Conservation (phyloP, 1,140 invertebrate species). For the Rhynchophorus ferrugineus region DNA sequence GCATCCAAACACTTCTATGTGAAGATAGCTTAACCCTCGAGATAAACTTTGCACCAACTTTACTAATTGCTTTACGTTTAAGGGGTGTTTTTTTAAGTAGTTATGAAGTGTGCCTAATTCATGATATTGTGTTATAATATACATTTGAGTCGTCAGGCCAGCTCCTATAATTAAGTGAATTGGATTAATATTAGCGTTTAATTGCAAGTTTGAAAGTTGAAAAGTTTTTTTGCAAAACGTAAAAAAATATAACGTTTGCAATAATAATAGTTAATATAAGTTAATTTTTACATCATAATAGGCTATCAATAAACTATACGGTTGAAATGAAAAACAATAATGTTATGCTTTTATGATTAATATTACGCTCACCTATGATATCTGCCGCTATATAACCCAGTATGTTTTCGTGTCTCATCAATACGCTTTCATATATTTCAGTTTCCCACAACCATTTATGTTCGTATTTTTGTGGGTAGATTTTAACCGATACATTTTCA, state of each 20-base stretch:
- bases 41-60: slow-evolving; percentile 65
- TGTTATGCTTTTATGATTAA: too few relatives aligned
- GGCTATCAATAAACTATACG: too few relatives aligned
- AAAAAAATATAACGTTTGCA: too few relatives aligned
- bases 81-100: slow-evolving; percentile 66
- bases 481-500: slow-evolving; percentile 83
- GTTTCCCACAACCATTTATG: slow-evolving; percentile 84
- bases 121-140: slow-evolving; percentile 84
- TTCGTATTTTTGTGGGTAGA: slow-evolving; percentile 80
- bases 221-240: too few relatives aligned
- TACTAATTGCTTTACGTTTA: slow-evolving; percentile 58
- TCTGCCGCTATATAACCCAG: slow-evolving; percentile 85
- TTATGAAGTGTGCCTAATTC: slow-evolving; percentile 82
- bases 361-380: slow-evolving; percentile 52
- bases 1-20: slow-evolving; percentile 85
- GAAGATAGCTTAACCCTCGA: slow-evolving; percentile 77
- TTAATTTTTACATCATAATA: too few relatives aligned
- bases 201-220: too few relatives aligned
- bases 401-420: slow-evolving; percentile 90
- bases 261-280: too few relatives aligned
- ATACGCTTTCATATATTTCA: slow-evolving; percentile 85
- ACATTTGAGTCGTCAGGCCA: too few relatives aligned
- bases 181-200: too few relatives aligned
- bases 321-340: too few relatives aligned
- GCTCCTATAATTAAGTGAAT: too few relatives aligned